Evolutionary conservation across 2,113 vertebrate species (phyloP), one percentile per base, ranked within the genome.

Genomic region (Cryptomyrus ogoouensis): DNA sequence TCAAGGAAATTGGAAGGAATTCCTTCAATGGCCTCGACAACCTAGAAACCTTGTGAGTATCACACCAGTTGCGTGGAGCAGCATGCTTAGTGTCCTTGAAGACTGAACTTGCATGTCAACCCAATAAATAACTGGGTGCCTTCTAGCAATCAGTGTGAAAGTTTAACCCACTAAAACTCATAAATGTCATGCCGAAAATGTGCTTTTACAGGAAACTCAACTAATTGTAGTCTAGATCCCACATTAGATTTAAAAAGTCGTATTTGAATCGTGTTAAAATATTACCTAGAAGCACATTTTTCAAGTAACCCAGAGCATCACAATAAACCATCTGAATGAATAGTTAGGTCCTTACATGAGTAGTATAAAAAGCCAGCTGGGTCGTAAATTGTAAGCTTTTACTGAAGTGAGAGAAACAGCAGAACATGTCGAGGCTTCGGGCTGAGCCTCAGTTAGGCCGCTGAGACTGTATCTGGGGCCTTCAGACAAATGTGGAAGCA

Each of bases 31-130:
- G 98, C 90, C 95, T 99, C 70, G 96, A 97, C 91, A 99, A 99
- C 94, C 95, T 99, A 90, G 98, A 99, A 95, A 98, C 97, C 1
- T 94, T 99, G 98, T 99, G 94, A 99, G 98, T 98, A 92, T 24
- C 0, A 66, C 70, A 70, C 13, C 27, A 19, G 21, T 27, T 4
- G 10, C 9, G 17, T 84, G 19, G 39, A 46, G 4, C 3, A 7
- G 31, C 83, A 5, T 24, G 83, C 83, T 84, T 84, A n/a, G 27
- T 19, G 9, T 87, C 83, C 19, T 13, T 84, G 83, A 84, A 21
- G 19, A 46, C 83, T 46, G 80, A 42, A 77, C 27, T 39, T 77
- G 74, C 74, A 80, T 42, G 74, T 80, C 35, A 19, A 39, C 35
- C 31, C 70, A 39, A 7, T 77, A 39, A 77, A 42, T 39, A 39